Percentiles rank a stretch among this genome's conserved stretches.
These are phyloP conservation scores for Apteryx mantelli DNA, from an alignment of 2,113 vertebrate species.

Conservation along the genomic window DNA sequence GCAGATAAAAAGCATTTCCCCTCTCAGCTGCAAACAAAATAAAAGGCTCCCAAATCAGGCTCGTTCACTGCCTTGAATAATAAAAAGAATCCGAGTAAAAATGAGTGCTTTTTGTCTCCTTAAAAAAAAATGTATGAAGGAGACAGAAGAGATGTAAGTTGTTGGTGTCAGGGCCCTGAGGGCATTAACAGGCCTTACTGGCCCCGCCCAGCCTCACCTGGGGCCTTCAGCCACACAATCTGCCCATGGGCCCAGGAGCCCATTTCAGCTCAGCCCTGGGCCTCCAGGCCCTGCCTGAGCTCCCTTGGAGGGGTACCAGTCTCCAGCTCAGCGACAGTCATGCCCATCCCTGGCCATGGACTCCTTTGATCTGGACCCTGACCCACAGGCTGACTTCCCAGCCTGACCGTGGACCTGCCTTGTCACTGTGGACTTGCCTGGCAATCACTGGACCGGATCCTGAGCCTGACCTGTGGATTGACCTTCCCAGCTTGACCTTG, in stretches of 20 bases:
- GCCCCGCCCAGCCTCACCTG: neutral
- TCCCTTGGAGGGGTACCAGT: neutral
- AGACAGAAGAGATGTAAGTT: neutral
- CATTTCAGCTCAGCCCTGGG: neutral
- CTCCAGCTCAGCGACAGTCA: neutral
- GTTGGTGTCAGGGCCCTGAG: neutral
- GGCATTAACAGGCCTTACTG: neutral
- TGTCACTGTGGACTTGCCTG: too few species aligned
- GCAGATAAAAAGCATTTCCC: neutral
- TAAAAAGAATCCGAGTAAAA: neutral
- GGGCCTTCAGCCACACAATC: neutral
- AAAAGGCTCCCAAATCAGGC: neutral
- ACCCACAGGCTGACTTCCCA: neutral
- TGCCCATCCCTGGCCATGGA: neutral
- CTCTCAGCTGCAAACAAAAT: neutral
- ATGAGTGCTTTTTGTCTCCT: neutral
- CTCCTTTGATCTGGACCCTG: neutral
- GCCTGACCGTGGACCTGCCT: too few species aligned
- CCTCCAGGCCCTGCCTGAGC: neutral
- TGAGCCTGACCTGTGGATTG: too few species aligned
- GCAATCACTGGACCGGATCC: too few species aligned
- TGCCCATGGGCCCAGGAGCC: too few species aligned
- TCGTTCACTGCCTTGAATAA: neutral
- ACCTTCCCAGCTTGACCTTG: neutral
- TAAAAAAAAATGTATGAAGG: neutral